A percentile compares a stretch with the other conserved stretches of the same genome.
phyloP scores from a whole-genome alignment of 2,797 vertebrate species.

The Ptychobarbus kaznakovi region DNA sequence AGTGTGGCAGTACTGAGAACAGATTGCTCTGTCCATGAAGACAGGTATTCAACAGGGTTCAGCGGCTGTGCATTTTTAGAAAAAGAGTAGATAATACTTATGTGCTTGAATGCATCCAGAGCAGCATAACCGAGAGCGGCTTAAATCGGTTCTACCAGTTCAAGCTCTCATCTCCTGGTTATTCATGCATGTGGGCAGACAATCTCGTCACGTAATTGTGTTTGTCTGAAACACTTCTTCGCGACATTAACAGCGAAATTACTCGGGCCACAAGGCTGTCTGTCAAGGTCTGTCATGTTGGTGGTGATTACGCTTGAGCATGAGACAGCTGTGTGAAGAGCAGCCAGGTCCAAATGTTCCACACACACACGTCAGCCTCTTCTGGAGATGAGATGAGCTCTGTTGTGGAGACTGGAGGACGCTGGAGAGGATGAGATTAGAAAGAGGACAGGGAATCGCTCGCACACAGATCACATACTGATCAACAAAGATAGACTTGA shows the following conservation, averaged over 20 bases:
- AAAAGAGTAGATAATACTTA: constrained; percentile 40
- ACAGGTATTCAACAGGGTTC: constrained; percentile 47
- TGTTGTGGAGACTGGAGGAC: neutral
- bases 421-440: constrained; percentile 6
- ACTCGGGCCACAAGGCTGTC: constrained; percentile 56
- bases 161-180: constrained; percentile 58
- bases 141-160: constrained; percentile 53
- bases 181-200: constrained; percentile 56
- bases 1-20: constrained; percentile 34
- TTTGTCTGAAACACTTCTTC: constrained; percentile 60
- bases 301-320: constrained; percentile 58
- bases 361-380: constrained; percentile 45
- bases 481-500: constrained; percentile 3
- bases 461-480: constrained; percentile 13
- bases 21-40: constrained; percentile 43
- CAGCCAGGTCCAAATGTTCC: constrained; percentile 67
- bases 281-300: constrained; percentile 48
- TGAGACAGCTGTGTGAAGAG: constrained; percentile 67
- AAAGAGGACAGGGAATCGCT: constrained; percentile 15
- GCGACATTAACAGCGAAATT: constrained; percentile 54
- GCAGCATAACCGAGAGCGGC: constrained; percentile 44
- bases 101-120: constrained; percentile 48
- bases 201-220: constrained; percentile 56
- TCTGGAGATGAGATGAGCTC: constrained; percentile 27
- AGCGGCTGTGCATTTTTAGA: constrained; percentile 46